Evolutionary conservation across 2,888 invertebrate species (phyloP).

Genomic region (Clivina fossor): DNA sequence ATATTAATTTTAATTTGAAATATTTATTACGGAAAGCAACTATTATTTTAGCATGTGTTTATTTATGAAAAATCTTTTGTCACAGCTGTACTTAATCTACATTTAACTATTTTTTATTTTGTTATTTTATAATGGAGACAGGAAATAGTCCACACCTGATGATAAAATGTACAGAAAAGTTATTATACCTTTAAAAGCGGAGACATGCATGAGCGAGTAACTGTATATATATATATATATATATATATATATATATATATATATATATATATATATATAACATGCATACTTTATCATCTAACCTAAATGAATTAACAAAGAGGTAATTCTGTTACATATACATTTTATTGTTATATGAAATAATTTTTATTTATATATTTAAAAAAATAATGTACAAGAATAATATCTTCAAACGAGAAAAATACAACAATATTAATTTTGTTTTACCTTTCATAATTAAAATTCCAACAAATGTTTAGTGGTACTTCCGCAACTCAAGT

Average conservation of each 20-base stretch:
- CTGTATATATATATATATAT: too few relatives aligned
- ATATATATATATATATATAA: too few relatives aligned
- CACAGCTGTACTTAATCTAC: constrained; percentile 23
- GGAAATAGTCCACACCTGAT: constrained; percentile 27
- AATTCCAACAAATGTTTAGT: constrained; percentile 67
- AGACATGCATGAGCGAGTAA: constrained; percentile 19
- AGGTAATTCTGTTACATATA: too few relatives aligned
- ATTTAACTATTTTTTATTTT: constrained; percentile 14
- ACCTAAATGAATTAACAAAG: constrained; percentile 21
- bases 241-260: too few relatives aligned
- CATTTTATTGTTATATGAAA: too few relatives aligned
- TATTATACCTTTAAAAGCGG: constrained; percentile 20
- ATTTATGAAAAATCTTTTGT: neutral
- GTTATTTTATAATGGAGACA: constrained; percentile 19
- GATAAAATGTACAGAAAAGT: constrained; percentile 16
- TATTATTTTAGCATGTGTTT: neutral
- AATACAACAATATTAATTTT: too few relatives aligned
- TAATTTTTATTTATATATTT: too few relatives aligned
- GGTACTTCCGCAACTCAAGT: constrained; percentile 61
- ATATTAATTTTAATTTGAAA: too few relatives aligned
- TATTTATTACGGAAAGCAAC: too few relatives aligned
- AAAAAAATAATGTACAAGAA: too few relatives aligned
- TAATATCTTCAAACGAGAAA: too few relatives aligned
- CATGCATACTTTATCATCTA: too few relatives aligned
- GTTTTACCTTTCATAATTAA: constrained; percentile 48